These are phyloP conservation scores for Chromis chromis DNA, from an alignment of 2,797 vertebrate species.

Conservation along the genomic window DNA sequence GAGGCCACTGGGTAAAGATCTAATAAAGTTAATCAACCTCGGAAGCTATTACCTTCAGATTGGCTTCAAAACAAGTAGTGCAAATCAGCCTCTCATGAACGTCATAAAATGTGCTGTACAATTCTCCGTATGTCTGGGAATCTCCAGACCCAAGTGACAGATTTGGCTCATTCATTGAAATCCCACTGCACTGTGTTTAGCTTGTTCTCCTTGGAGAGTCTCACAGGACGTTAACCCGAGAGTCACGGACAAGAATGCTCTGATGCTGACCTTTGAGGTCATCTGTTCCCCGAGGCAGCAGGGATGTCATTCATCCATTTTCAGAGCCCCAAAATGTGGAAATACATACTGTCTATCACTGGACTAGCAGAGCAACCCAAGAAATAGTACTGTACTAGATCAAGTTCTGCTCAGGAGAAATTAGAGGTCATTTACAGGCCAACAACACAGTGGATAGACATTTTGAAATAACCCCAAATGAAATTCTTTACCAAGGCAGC, in stretches of 20 bases:
- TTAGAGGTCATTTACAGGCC: constrained; percentile 16
- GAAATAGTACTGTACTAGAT: constrained; percentile 7
- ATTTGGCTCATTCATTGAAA: constrained; percentile 9
- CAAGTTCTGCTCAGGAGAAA: background rate
- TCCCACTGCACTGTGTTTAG: constrained; percentile 14
- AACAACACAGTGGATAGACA: background rate
- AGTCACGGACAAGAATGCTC: constrained; percentile 51
- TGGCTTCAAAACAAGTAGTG: constrained; percentile 44
- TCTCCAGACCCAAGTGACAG: constrained; percentile 24
- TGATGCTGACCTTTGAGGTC: constrained; percentile 57
- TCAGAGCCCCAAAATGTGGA: constrained; percentile 30
- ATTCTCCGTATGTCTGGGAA: constrained; percentile 25
- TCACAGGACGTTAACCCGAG: constrained; percentile 44
- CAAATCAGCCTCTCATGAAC: constrained; percentile 25
- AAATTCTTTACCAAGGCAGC: background rate
- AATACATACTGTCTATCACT: constrained; percentile 17
- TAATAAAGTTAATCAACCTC: constrained; percentile 66
- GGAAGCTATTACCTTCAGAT: constrained; percentile 54
- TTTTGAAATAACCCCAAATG: constrained; percentile 5
- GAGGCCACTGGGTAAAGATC: constrained; percentile 62
- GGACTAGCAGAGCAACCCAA: background rate
- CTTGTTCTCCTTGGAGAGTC: constrained; percentile 32
- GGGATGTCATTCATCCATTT: constrained; percentile 48
- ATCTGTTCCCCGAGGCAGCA: constrained; percentile 42
- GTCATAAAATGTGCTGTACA: constrained; percentile 7